These are phyloP conservation scores for Phoeniculus purpureus DNA, from an alignment of 2,797 vertebrate genomes.

Conservation along the genomic window DNA sequence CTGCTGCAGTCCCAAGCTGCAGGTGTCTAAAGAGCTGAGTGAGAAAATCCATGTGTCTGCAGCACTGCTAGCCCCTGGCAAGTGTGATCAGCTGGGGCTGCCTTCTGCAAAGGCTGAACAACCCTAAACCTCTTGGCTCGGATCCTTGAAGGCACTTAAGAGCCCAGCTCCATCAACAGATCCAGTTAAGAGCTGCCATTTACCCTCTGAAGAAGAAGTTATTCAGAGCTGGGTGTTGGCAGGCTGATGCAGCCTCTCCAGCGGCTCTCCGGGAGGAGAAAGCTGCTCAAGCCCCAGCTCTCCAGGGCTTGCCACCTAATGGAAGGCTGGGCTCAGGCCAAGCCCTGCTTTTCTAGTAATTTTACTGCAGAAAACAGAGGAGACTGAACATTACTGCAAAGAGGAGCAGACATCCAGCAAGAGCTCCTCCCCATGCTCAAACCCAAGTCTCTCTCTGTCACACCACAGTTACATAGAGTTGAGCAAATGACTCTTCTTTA, in stretches of 20 bases:
- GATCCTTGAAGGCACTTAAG: background rate
- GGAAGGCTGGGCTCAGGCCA: background rate
- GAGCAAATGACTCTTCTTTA: rapidly evolving
- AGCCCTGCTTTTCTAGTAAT: background rate
- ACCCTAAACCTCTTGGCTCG: background rate
- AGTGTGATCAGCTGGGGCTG: rapidly evolving
- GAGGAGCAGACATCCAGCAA: background rate
- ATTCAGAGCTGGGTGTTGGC: background rate
- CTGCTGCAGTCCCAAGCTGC: background rate
- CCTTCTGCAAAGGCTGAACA: background rate
- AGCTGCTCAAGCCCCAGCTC: background rate
- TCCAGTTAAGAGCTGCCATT: background rate
- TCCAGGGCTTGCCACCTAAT: background rate
- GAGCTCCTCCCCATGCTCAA: rapidly evolving
- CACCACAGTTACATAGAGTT: rapidly evolving
- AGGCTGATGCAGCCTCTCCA: background rate
- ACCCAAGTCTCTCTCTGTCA: rapidly evolving
- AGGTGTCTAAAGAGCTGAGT: background rate
- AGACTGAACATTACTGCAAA: rapidly evolving
- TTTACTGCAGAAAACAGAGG: background rate
- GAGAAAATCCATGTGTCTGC: rapidly evolving
- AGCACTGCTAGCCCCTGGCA: background rate
- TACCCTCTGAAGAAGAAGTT: background rate
- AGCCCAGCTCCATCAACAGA: background rate
- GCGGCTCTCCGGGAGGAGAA: background rate